Base-by-base conservation (phyloP, 2,113 vertebrate species). In the Paramisgurnus dabryanus region DNA sequence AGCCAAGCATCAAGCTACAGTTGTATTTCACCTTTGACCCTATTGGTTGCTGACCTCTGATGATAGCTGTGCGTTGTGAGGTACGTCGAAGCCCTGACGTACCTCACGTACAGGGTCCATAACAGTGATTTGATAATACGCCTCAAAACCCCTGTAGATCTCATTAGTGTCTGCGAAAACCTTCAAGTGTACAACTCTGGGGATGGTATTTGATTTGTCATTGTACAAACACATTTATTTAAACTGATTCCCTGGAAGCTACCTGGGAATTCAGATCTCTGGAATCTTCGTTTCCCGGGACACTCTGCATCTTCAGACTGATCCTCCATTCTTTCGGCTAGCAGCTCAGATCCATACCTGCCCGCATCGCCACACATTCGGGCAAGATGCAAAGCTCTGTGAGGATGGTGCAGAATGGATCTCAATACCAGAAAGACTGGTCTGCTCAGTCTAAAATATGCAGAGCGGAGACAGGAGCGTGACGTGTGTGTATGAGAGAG, bases 131-230 rank as follows among this genome's bases (percentile, higher is more conserved):
- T 13, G 12, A 64, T 12, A 64, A 39, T 66, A 67, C 47, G 55
- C 60, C 53, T 65, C 9, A 55, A 77, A 63, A 65, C 47, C 74
- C 45, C 74, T 13, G 43, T n/a, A 66, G 61, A 77, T 61, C 63
- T 77, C 27, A 77, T 77, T 77, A 66, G 45, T 53, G 65, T 77
- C 27, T 66, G 13, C 45, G 13, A 63, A 13, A 55, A 65, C 27
- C 39, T 64, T 39, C 61, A 39, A 58, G 53, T 63, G 17, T 50
- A 76, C 47, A 66, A 66, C 45, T 66, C 75, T 55, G 12, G 17
- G 63, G 75, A 43, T 53, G 12, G 4, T 41, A 76, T 27, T 66
- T 77, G 47, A 18, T 66, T 41, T 66, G 47, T 76, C 27, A n/a
- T 76, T 76, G 22, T 76, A 65, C 60, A 22, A 22, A 22, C 22